phyloP scores from a whole-genome alignment of 2,797 vertebrate species.

The Podarcis siculus region DNA sequence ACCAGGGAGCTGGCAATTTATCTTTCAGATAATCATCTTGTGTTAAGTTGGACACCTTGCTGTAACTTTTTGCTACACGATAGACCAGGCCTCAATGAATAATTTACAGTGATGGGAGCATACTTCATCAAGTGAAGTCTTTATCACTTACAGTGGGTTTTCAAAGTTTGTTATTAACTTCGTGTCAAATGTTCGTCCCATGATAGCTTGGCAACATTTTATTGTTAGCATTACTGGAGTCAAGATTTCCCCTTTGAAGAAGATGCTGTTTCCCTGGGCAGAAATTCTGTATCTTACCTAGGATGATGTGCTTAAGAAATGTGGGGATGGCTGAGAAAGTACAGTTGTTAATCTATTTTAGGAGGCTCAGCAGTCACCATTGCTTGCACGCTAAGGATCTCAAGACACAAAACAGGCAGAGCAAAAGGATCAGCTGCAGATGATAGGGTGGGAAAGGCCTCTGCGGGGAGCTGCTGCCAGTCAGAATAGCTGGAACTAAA shows the following conservation, averaged over 20 bases:
- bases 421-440: too few species aligned
- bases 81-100: conserved; percentile 59
- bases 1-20: conserved; percentile 56
- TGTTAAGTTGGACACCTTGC: conserved; percentile 62
- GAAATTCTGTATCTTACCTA: background rate
- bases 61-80: conserved; percentile 62
- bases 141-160: conserved; percentile 50
- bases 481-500: too few species aligned
- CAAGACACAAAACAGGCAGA: background rate
- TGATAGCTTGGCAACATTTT: conserved; percentile 34
- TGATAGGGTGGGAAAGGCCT: too few species aligned
- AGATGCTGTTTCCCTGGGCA: conserved; percentile 3
- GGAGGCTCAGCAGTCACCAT: background rate
- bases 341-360: conserved; percentile 8
- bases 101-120: conserved; percentile 55
- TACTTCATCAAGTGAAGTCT: conserved; percentile 46
- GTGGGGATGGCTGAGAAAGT: background rate
- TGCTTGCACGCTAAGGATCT: background rate
- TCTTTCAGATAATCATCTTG: conserved; percentile 66
- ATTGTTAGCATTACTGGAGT: conserved; percentile 27
- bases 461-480: too few species aligned
- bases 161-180: conserved; percentile 48
- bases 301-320: background rate
- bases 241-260: conserved; percentile 8
- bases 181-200: conserved; percentile 28